phyloP scores from a whole-genome alignment of 2,797 vertebrate genomes.

The Catharus ustulatus region DNA sequence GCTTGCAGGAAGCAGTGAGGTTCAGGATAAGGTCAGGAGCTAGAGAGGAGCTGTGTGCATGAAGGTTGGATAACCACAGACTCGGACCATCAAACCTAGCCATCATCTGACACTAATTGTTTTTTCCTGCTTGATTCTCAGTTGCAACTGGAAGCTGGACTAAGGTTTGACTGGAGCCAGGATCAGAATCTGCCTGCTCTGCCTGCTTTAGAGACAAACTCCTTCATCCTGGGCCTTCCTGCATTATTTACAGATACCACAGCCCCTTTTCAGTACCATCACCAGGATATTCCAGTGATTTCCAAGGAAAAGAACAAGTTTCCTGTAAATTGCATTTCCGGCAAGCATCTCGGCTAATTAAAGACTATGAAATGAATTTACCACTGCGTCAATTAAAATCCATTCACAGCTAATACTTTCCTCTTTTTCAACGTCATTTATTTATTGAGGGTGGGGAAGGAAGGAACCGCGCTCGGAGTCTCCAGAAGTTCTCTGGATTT shows the following conservation, averaged over 20 bases:
- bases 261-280: neutral
- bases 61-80: neutral
- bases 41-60: neutral
- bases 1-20: neutral
- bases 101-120: neutral
- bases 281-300: neutral
- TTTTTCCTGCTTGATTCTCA: neutral
- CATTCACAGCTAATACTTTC: constrained; percentile 62
- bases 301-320: neutral
- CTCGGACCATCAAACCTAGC: neutral
- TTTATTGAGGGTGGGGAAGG: constrained; percentile 40
- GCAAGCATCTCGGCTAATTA: constrained; percentile 49
- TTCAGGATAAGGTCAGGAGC: constrained; percentile 2
- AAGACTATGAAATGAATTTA: constrained; percentile 60
- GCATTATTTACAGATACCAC: neutral
- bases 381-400: constrained; percentile 56
- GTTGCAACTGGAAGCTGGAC: neutral
- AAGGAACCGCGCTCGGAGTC: neutral
- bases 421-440: constrained; percentile 46
- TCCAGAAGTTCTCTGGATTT: constrained; percentile 61
- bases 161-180: neutral
- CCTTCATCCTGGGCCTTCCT: neutral
- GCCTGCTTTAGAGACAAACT: neutral
- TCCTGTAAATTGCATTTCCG: constrained; percentile 21
- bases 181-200: neutral